phyloP scores from a whole-genome alignment of 1,140 invertebrate species.

The Himalopsyche phryganea region DNA sequence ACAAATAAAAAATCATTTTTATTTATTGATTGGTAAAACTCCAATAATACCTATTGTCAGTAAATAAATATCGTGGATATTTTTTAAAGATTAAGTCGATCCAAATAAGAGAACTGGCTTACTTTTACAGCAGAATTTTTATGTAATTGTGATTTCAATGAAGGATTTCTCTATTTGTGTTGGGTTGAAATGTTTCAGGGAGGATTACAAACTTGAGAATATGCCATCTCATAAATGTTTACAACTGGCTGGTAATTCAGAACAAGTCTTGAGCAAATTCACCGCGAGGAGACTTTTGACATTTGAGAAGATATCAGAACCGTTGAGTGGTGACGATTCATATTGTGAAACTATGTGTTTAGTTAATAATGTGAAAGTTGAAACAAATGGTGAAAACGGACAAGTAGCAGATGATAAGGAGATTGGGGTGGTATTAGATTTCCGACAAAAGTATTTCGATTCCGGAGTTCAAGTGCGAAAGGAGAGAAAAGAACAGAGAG shows the following conservation, averaged over 20 bases:
- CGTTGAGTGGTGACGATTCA: conserved; percentile 36
- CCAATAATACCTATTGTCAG: no score
- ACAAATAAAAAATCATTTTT: no score
- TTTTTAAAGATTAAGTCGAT: no score
- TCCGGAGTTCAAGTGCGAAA: conserved; percentile 59
- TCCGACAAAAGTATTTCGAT: conserved; percentile 65
- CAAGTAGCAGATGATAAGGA: conserved; percentile 38
- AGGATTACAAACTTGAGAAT: conserved; percentile 69
- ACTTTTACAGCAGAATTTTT: no score
- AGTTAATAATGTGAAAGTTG: conserved; percentile 39
- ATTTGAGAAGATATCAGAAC: conserved; percentile 74
- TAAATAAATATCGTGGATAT: no score
- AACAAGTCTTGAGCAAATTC: conserved; percentile 76
- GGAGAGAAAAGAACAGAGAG: conserved; percentile 46
- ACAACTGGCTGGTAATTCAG: conserved; percentile 73
- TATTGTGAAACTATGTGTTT: neutral
- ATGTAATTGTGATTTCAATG: no score
- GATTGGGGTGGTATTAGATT: conserved; percentile 48
- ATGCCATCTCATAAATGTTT: conserved; percentile 80
- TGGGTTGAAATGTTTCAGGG: conserved; percentile 57
- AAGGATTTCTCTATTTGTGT: no score
- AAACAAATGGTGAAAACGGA: conserved; percentile 23
- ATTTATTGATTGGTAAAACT: no score
- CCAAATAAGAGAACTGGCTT: no score
- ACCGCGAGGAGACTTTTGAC: conserved; percentile 82